Conservation (phyloP, 2,888 invertebrate genomes). For the Trisateles emortualis region DNA sequence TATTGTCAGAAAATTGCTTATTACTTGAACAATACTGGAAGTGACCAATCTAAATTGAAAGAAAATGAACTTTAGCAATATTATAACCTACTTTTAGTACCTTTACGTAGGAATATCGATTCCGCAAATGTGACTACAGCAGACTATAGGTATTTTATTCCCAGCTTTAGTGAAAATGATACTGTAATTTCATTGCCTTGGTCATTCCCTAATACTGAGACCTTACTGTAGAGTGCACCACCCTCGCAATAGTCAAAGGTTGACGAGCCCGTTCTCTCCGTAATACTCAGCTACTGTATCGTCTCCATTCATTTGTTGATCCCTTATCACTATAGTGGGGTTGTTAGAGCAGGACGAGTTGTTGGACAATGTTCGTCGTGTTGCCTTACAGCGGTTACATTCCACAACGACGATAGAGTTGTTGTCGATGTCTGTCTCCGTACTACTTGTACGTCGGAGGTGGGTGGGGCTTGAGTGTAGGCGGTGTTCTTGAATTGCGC, state of each 20-base stretch:
- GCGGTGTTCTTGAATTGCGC: conserved; percentile 90
- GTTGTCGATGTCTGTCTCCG: conserved; percentile 79
- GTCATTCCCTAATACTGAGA: conserved; percentile 35
- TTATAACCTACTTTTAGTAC: neutral
- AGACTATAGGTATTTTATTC: too few relatives aligned
- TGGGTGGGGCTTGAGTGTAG: conserved; percentile 58
- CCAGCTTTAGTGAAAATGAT: too few relatives aligned
- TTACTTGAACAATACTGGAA: conserved; percentile 31
- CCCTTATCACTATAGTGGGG: conserved; percentile 74
- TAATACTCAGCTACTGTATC: conserved; percentile 66
- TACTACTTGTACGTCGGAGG: conserved; percentile 74
- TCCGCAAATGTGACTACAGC: too few relatives aligned
- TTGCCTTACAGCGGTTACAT: conserved; percentile 71
- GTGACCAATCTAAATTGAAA: conserved; percentile 25
- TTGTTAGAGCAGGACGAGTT: conserved; percentile 64
- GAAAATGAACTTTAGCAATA: neutral
- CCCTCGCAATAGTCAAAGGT: conserved; percentile 82
- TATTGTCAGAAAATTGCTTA: conserved; percentile 48
- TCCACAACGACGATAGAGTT: conserved; percentile 81
- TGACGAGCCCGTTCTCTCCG: conserved; percentile 68
- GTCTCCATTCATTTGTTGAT: conserved; percentile 67
- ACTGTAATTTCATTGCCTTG: neutral
- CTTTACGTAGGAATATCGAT: too few relatives aligned
- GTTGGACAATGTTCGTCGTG: conserved; percentile 58
- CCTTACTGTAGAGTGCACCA: conserved; percentile 84